Base-by-base conservation (phyloP, 2,888 invertebrate genomes). In the Dryococelus australis region DNA sequence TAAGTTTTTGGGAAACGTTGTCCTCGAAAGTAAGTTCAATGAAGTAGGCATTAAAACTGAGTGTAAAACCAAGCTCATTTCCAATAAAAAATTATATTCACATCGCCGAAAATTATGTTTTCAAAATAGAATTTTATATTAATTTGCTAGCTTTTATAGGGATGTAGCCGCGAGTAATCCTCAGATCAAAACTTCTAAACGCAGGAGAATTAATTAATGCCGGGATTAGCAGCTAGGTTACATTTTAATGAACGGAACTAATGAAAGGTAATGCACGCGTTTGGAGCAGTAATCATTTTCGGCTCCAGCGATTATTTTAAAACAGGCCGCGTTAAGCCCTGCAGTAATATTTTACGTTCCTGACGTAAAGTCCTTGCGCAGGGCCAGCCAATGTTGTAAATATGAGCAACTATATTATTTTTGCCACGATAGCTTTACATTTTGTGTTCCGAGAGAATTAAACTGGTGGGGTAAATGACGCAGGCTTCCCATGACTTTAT, bases 381-480 rank as follows among this genome's bases (percentile, higher is more conserved):
- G 5, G 65, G 65, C 16, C n/a, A 65, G 65, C 65, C 20, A 20
- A n/a, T 65, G 20, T 28, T 35, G 83, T 83, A 83, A 83, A 83
- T 83, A 83, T 35, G 24, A n/a, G 65, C 83, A 83, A 83, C 83
- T 83, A 83, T 83, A 83, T 83, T 28, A 83, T 83, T 83, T 83
- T 83, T 83, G 35, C 12, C 83, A 35, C 35, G 16, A 28, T 28
- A 87, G 87, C 84, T 84, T 87, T 84, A 84, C 87, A 84, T 87
- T 87, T 87, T 87, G 87, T 87, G 53, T 87, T 84, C 65, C 43
- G 87, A 26, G 24, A 83, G 86, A 83, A 86, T 86, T 86, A 86
- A 81, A 79, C 28, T 27, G 16, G 26, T 16, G 83, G 35, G 83
- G 83, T 3, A 35, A 83, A 80, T 24, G 24, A 28, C 28, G 28